These are phyloP conservation scores for Rhabdophis nuchalis DNA, from an alignment of 2,797 vertebrate genomes.

Conservation along the genomic window DNA sequence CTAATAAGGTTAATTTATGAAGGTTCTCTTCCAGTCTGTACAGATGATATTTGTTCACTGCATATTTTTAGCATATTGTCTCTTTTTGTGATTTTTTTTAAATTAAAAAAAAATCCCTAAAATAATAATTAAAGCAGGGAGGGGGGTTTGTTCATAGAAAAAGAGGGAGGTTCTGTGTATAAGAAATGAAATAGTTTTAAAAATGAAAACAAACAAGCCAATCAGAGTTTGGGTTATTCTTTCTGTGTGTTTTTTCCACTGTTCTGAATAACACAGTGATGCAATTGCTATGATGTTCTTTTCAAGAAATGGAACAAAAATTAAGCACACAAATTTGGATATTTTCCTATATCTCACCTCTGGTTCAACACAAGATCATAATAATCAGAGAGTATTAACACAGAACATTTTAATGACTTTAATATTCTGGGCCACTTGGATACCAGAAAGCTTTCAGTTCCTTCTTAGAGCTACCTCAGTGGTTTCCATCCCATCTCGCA, in stretches of 20 bases:
- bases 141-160: constrained; percentile 69
- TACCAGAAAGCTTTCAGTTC: not conserved
- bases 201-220: constrained; percentile 60
- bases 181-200: constrained; percentile 60
- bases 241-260: constrained; percentile 26
- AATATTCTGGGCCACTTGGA: not conserved
- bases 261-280: constrained; percentile 42
- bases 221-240: constrained; percentile 44
- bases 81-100: constrained; percentile 80
- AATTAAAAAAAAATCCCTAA: constrained; percentile 17
- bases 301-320: constrained; percentile 29
- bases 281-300: constrained; percentile 44
- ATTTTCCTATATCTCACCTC: not conserved
- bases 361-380: not conserved
- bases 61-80: constrained; percentile 94
- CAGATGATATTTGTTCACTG: constrained; percentile 91
- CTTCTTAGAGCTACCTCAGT: not conserved
- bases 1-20: constrained; percentile 99
- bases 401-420: not conserved
- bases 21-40: constrained; percentile 99
- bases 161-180: constrained; percentile 66
- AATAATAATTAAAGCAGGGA: constrained; percentile 62
- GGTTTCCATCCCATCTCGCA: not conserved
- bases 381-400: not conserved
- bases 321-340: constrained; percentile 12